phyloP scores from a whole-genome alignment of 2,797 vertebrate species.

The Amazonetta brasiliensis region DNA sequence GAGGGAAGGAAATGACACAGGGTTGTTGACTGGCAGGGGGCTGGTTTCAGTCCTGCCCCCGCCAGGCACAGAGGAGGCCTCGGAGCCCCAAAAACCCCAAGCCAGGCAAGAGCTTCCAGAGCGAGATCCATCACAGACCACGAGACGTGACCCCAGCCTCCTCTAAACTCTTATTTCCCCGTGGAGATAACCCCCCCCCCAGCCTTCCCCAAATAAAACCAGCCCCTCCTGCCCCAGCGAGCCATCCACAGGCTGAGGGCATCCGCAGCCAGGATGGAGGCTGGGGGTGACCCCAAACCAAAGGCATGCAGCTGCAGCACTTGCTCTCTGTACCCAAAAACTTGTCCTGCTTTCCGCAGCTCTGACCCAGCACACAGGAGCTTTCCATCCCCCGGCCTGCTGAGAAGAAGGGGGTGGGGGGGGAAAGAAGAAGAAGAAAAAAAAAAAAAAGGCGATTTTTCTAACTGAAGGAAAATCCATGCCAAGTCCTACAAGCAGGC shows the following conservation, averaged over 20 bases:
- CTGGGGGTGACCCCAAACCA: slow-evolving; percentile 36
- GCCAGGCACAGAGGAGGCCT: not conserved
- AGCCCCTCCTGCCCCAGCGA: not conserved
- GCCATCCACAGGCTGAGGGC: too few relatives aligned
- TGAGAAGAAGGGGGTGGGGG: not conserved
- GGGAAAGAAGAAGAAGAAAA: not conserved
- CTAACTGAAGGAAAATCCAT: slow-evolving; percentile 89
- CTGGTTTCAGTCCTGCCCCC: slow-evolving; percentile 57
- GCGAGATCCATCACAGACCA: not conserved
- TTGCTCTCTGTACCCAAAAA: slow-evolving; percentile 75
- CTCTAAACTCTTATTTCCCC: not conserved
- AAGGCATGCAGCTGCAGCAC: slow-evolving; percentile 71
- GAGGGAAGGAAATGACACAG: slow-evolving; percentile 80
- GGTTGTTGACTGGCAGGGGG: slow-evolving; percentile 41
- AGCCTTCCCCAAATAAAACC: not conserved
- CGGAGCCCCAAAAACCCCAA: not conserved
- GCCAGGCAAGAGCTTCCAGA: not conserved
- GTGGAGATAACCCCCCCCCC: not conserved
- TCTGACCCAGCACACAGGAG: slow-evolving; percentile 80
- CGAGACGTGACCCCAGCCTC: not conserved
- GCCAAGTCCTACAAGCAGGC: slow-evolving; percentile 87
- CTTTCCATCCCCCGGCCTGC: slow-evolving; percentile 74
- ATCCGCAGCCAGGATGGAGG: slow-evolving; percentile 21
- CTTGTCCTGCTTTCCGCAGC: slow-evolving; percentile 85
- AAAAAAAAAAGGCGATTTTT: slow-evolving; percentile 77